These are phyloP conservation scores for Drosophila bocqueti DNA, from an alignment of 1,140 invertebrate species.

Conservation along the genomic window DNA sequence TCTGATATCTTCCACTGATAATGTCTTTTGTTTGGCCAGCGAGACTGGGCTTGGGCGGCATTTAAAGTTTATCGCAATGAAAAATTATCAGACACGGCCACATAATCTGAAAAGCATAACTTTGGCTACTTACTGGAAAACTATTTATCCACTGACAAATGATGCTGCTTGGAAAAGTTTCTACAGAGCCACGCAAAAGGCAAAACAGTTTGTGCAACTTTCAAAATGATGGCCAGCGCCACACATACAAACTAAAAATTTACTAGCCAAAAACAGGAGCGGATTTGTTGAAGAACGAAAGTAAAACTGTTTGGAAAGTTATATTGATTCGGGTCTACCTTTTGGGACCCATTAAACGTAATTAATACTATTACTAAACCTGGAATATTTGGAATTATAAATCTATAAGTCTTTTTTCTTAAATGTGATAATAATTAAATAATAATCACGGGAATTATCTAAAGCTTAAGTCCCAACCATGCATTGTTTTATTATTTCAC, in stretches of 20 bases:
- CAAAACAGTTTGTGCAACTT: constrained; percentile 80
- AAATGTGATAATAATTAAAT: too few relatives aligned
- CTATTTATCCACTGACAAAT: constrained; percentile 84
- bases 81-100: constrained; percentile 71
- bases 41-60: constrained; percentile 11
- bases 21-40: constrained; percentile 26
- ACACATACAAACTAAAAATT: constrained; percentile 19
- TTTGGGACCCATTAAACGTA: not conserved
- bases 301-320: not conserved
- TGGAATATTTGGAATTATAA: not conserved
- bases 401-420: too few relatives aligned
- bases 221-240: constrained; percentile 45
- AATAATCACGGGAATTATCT: too few relatives aligned
- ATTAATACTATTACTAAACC: too few relatives aligned
- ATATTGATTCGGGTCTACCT: not conserved
- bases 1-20: constrained; percentile 25
- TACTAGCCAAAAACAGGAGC: constrained; percentile 10
- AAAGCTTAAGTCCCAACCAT: too few relatives aligned
- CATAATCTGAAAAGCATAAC: constrained; percentile 82
- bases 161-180: constrained; percentile 78
- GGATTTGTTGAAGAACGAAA: constrained; percentile 2
- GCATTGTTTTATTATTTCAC: too few relatives aligned
- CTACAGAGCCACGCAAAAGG: constrained; percentile 64
- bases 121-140: constrained; percentile 80
- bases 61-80: constrained; percentile 74